Evolutionary conservation across 2,797 vertebrate species (phyloP).

Genomic region (Gobionotothen gibberifrons): DNA sequence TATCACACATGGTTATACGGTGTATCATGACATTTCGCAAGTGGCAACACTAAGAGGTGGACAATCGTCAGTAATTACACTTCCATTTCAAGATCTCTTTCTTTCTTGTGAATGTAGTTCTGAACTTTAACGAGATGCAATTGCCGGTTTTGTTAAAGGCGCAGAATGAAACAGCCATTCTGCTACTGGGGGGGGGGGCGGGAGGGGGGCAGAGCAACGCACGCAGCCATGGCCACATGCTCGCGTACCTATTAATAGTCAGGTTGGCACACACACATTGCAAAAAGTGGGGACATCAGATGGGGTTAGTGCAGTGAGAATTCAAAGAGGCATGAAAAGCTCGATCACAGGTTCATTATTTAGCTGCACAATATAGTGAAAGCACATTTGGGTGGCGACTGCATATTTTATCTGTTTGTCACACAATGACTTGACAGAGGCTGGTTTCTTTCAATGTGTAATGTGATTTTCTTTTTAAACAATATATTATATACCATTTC

Average conservation of each 20-base stretch:
- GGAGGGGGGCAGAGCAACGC: conserved; percentile 37
- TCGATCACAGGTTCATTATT: conserved; percentile 28
- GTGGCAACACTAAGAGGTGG: conserved; percentile 27
- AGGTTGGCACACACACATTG: conserved; percentile 28
- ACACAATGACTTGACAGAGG: conserved; percentile 18
- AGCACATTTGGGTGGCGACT: conserved; percentile 12
- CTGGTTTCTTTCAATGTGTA: conserved; percentile 10
- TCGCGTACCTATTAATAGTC: conserved; percentile 70
- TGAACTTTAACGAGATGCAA: conserved; percentile 2
- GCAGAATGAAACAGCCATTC: no score
- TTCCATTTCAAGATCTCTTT: not conserved
- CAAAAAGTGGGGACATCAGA: conserved; percentile 30
- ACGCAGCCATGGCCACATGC: conserved; percentile 45
- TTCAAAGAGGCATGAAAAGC: conserved; percentile 45
- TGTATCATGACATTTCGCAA: conserved; percentile 15
- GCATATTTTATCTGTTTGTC: conserved; percentile 13
- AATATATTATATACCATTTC: not conserved
- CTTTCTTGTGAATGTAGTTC: not conserved
- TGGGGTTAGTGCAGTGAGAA: conserved; percentile 48
- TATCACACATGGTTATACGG: conserved; percentile 21
- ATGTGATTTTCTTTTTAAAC: not conserved
- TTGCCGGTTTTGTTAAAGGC: conserved; percentile 2
- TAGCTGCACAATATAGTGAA: not conserved
- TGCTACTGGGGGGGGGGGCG: not conserved
- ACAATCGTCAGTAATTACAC: conserved; percentile 1